Percentiles rank a stretch among this genome's conserved stretches.
Evolutionary conservation across 2,888 invertebrate genomes (phyloP).

Genomic region (Leucophora obtusa): DNA sequence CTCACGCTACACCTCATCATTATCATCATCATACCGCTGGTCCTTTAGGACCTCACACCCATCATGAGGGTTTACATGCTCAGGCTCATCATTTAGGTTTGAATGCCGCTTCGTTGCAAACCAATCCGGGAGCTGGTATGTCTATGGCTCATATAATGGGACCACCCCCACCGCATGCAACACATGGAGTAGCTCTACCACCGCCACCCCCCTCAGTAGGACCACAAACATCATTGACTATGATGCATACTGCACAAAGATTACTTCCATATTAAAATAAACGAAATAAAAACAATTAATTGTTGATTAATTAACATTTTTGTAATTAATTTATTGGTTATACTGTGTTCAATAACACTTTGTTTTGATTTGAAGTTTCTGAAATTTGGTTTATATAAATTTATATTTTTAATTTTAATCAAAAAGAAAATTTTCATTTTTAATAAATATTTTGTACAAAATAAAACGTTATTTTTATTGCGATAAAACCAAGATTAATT

Average conservation of each 20-base stretch:
- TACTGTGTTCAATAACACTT: no score
- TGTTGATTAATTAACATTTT: no score
- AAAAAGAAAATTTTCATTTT: no score
- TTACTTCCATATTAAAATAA: constrained; percentile 73
- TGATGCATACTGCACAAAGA: constrained; percentile 76
- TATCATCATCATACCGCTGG: constrained; percentile 66
- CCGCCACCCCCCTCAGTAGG: constrained; percentile 70
- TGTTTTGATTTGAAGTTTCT: no score
- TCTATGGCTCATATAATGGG: constrained; percentile 74
- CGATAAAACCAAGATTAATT: no score
- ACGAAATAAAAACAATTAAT: no score
- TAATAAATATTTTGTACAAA: no score
- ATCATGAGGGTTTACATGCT: constrained; percentile 67
- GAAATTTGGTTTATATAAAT: no score
- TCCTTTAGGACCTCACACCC: constrained; percentile 57
- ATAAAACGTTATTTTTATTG: no score
- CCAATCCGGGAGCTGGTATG: constrained; percentile 69
- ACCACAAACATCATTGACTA: constrained; percentile 72
- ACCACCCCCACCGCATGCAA: constrained; percentile 70
- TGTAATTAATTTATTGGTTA: no score
- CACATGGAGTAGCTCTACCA: constrained; percentile 72
- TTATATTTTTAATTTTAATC: no score
- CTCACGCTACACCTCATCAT: constrained; percentile 45
- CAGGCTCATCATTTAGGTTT: constrained; percentile 67
- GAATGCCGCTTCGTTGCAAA: constrained; percentile 71